phyloP scores from a whole-genome alignment of 2,113 vertebrate genomes.

The Brachypodius melanocephalos region DNA sequence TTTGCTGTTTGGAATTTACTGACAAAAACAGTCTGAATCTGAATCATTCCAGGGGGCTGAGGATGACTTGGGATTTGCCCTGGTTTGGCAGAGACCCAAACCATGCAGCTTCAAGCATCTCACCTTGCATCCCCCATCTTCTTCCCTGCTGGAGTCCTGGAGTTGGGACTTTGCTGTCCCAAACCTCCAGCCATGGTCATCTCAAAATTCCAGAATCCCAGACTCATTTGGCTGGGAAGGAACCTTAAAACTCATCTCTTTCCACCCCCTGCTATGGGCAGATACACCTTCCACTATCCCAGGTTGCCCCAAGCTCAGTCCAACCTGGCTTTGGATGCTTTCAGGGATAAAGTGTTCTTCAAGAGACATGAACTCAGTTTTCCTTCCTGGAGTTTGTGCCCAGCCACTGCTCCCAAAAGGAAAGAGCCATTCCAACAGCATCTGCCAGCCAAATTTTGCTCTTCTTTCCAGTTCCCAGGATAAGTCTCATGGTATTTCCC shows the following conservation, averaged over 20 bases:
- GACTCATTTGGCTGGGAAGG: not conserved
- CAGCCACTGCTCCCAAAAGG: not conserved
- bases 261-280: not conserved
- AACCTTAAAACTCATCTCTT: not conserved
- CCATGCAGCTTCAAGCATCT: not conserved
- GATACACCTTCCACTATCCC: not conserved
- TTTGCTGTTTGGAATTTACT: not conserved
- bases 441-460: not conserved
- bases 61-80: not conserved
- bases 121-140: not conserved
- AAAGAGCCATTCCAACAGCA: not conserved
- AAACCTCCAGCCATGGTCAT: not conserved
- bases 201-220: not conserved
- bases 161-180: fast-evolving
- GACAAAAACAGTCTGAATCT: not conserved
- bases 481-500: not conserved
- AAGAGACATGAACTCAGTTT: not conserved
- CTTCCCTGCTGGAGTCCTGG: not conserved
- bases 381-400: not conserved
- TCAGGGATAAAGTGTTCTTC: not conserved
- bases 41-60: not conserved
- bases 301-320: not conserved
- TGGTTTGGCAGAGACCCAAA: not conserved
- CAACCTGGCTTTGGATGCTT: not conserved
- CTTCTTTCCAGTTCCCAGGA: not conserved